Evolutionary conservation across 2,797 vertebrate genomes (phyloP).

Genomic region (Chelon auratus): DNA sequence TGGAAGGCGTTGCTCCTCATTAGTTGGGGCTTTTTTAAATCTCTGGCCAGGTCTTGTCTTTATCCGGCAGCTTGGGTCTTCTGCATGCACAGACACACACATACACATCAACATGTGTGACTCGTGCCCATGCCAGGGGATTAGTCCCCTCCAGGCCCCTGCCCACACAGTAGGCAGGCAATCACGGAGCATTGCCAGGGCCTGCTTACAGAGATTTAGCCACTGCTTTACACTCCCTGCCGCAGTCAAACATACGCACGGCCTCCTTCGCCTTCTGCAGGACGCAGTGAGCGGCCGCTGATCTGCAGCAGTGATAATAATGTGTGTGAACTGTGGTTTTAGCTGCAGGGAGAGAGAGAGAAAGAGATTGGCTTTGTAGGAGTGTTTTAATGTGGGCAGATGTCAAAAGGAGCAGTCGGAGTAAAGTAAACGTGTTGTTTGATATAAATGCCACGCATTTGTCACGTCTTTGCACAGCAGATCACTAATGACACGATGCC

Average conservation of each 20-base stretch:
- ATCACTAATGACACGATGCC: constrained; percentile 63
- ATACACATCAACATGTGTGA: constrained; percentile 71
- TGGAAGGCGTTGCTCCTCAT: constrained; percentile 53
- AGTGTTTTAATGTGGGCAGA: constrained; percentile 44
- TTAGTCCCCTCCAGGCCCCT: constrained; percentile 71
- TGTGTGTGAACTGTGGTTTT: constrained; percentile 32
- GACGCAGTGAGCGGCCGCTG: constrained; percentile 25
- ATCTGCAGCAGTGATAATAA: constrained; percentile 49
- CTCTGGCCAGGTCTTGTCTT: constrained; percentile 59
- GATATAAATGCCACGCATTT: constrained; percentile 68
- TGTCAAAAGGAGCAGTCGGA: constrained; percentile 60
- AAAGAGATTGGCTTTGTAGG: constrained; percentile 15
- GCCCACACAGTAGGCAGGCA: constrained; percentile 71
- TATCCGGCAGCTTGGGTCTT: constrained; percentile 63
- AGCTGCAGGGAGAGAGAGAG: constrained; percentile 25
- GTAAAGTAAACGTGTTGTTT: constrained; percentile 54
- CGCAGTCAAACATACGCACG: constrained; percentile 64
- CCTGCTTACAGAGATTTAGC: constrained; percentile 81
- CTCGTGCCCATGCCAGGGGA: constrained; percentile 69
- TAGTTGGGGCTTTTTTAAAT: constrained; percentile 54
- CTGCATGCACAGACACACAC: constrained; percentile 41
- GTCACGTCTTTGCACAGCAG: constrained; percentile 48
- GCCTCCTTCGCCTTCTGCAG: constrained; percentile 56
- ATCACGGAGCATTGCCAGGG: constrained; percentile 72
- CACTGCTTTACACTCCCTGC: constrained; percentile 69